A percentile compares a stretch with the other conserved stretches of the same genome.
Conservation (phyloP, 2,113 vertebrate species). For the Crotophaga sulcirostris region DNA sequence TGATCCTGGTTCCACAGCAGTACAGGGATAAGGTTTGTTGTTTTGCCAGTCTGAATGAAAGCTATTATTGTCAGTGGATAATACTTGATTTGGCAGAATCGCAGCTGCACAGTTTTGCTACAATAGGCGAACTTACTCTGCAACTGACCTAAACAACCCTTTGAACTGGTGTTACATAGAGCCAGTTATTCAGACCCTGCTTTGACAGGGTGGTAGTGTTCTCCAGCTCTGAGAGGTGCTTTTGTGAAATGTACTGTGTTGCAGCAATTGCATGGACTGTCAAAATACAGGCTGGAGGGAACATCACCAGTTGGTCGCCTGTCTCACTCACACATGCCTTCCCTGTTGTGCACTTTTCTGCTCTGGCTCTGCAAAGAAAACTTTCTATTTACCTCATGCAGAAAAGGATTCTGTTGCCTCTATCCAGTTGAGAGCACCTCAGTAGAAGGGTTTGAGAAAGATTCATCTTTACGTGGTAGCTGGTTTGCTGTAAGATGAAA, state of each 20-base stretch:
- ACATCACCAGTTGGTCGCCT: background rate
- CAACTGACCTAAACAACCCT: background rate
- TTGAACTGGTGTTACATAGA: background rate
- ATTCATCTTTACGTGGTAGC: background rate
- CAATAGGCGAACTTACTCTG: background rate
- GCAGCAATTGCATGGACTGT: background rate
- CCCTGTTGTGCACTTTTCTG: background rate
- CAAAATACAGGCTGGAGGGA: background rate
- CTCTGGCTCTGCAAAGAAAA: background rate
- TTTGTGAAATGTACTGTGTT: background rate
- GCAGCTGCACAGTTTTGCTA: background rate
- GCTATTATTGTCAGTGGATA: too few relatives aligned
- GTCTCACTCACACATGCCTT: background rate
- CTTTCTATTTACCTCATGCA: background rate
- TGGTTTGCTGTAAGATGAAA: background rate
- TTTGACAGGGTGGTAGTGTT: background rate
- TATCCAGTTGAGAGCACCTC: background rate
- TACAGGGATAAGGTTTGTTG: background rate
- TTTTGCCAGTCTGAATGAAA: background rate
- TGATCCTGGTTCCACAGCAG: background rate
- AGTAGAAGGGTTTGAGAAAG: background rate
- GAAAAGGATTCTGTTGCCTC: background rate
- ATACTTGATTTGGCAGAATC: background rate
- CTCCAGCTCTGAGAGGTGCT: background rate
- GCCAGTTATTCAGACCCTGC: background rate